Evolutionary conservation across 1,140 invertebrate genomes (phyloP), one percentile per base, ranked within the genome.

Genomic region (Megalopta genalis): DNA sequence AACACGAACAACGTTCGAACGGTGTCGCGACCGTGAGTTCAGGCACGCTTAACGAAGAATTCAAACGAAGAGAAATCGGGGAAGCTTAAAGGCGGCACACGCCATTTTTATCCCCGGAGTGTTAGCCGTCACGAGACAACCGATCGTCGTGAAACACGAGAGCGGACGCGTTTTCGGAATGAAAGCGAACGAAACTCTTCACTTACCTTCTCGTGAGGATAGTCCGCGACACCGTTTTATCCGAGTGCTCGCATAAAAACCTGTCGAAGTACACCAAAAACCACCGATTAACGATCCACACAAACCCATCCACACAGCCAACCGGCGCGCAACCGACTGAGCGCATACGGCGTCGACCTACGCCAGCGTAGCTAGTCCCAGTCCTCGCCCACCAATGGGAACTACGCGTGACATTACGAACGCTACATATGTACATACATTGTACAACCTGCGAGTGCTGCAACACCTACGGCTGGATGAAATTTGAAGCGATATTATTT

Each of bases 311-410:
- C 86, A 88, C 89, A 87, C 86, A 88, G 85, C 87, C 89, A 87
- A 90, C 91, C 91, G 90, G 91, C 90, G 91, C 89, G 90, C 91
- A 89, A 93, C 91, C 90, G 86, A 89, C 80, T 84, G 80, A 85
- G 81, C 85, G 64, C 77, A 70, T 75, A 70, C 79, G 71, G 78
- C 86, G 84, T 80, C 77, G 62, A 65, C 83, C 83, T 88, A 85
- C 88, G 89, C 88, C 82, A 77, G 42, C 66, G 81, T 69, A 86
- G 75, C 78, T 87, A 89, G 88, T 88, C 70, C 87, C 84, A 63
- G 12, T 62, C 65, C 37, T 42, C 7, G 39, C 23, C 59, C 16
- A 42, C 68, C 60, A 69, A 75, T 81, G 39, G 21, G 9, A 82
- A 65, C 9, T 16, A 21, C 23, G 46, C 49, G 49, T 78, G 12